Evolutionary conservation across 2,113 vertebrate species (phyloP), one percentile per base, ranked within the genome.

Genomic region (Eurypyga helias): DNA sequence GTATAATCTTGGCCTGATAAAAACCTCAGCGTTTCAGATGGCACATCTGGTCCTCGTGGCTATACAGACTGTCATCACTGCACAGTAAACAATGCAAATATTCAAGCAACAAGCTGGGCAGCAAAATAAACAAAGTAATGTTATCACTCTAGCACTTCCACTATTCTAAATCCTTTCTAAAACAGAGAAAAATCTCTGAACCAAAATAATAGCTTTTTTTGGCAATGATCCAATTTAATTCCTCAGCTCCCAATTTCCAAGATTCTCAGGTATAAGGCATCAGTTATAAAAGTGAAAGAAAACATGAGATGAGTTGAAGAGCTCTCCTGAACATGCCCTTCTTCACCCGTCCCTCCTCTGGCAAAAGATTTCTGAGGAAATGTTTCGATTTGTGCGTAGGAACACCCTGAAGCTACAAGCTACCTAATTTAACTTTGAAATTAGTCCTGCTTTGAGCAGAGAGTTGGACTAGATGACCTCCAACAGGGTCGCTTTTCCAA

Each of bases 371-470:
- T 87, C 81, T 67, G 52, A 79, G 45, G 18, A 84, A 95, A 89
- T 29, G 17, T 58, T 92, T 67, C 69, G 72, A 45, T 83, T 72
- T 85, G 49, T 88, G 75, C 38, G 58, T n/a, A 65, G 15, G 24
- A 96, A 95, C 84, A 60, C 48, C 83, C 52, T 62, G 70, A 85
- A 52, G 82, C 36, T 92, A 66, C 48, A 92, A 95, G 49, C 69
- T 55, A 90, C 38, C 17, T 51, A 79, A 92, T 67, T 85, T 61
- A 78, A 89, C 43, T 89, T 83, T 60, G 18, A 88, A 87, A 90
- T 93, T 13, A 79, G 43, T 41, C 43, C 48, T 82, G 28, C 69
- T 93, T 57, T 89, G 61, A 85, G 73, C 52, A 83, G 29, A 66
- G 33, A 57, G 17, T 23, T 94, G 29, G 31, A 72, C 34, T 48